Conservation (phyloP, 2,888 invertebrate genomes). For the Balanococcus diminutus region DNA sequence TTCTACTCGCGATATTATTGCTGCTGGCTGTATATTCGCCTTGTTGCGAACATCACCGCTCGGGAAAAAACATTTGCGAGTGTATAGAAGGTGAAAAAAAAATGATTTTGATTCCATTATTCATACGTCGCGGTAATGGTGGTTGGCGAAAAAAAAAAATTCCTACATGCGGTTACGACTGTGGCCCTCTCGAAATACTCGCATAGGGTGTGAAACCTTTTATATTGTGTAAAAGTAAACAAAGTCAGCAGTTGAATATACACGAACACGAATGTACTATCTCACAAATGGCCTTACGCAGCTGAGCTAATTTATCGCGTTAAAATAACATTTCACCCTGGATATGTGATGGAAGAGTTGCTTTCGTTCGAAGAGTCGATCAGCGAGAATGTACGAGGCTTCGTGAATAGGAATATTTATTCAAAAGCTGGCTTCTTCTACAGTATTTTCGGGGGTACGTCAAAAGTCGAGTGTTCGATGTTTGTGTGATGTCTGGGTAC, state of each 20-base stretch:
- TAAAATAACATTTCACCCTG: slow-evolving; percentile 44
- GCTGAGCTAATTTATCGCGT: slow-evolving; percentile 45
- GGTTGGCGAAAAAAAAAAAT: neutral
- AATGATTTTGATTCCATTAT: slow-evolving; percentile 16
- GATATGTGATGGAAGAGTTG: no score
- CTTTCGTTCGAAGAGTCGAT: neutral
- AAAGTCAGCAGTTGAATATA: slow-evolving; percentile 39
- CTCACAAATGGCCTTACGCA: slow-evolving; percentile 37
- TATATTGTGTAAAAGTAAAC: slow-evolving; percentile 44
- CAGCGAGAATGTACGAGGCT: neutral
- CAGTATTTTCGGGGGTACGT: neutral
- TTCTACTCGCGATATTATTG: slow-evolving; percentile 43
- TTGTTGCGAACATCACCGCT: neutral
- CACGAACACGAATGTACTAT: slow-evolving; percentile 36
- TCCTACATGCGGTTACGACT: neutral
- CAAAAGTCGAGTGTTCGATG: slow-evolving; percentile 26
- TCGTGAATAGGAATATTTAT: slow-evolving; percentile 13
- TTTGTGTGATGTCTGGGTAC: neutral
- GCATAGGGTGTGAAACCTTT: slow-evolving; percentile 31
- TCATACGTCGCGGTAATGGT: slow-evolving; percentile 22
- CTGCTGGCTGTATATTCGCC: slow-evolving; percentile 37
- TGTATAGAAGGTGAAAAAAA: neutral
- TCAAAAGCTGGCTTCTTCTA: neutral
- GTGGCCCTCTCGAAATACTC: neutral
- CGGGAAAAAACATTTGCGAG: neutral